Base-by-base conservation (phyloP, 2,888 invertebrate species). In the Netelia melanura region DNA sequence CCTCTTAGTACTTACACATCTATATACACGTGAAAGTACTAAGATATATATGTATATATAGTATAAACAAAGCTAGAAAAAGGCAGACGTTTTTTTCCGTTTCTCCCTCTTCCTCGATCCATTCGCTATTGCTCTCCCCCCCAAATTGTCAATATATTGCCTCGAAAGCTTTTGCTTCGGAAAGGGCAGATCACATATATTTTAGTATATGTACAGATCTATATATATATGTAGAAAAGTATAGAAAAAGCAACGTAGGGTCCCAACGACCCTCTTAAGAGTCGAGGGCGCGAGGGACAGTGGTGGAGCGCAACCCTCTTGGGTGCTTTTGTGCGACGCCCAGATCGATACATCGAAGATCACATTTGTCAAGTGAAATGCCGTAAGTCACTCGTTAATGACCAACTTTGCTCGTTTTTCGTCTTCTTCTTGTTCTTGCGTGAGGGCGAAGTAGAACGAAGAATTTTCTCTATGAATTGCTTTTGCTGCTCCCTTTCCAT, bases 351-450 rank as follows among this genome's bases (percentile, higher is more conserved):
- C 65, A 86, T 84, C 65, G 72, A 52, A 70, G 74, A 84, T 86
- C 84, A 81, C 86, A 86, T 86, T 86, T 84, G 84, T 86, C 86
- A 82, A 80, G 74, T 54, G 61, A 76, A 81, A 76, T 75, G 67
- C 70, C 80, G 67, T 83, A 84, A 84, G 82, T 84, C 86, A 86
- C 67, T 77, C 71, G 76, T 82, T 86, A 84, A 86, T 84, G 80
- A 82, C 54, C 43, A 78, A 74, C 68, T 61, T 67, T 67, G 76
- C 58, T 38, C 43, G 65, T 30, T 61, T 30, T 67, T 56, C 71
- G 43, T 52, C 30, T 76, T 58, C 25, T 56, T 48, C n/a, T 58
- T 70, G 52, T n/a, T 58, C 56, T 44, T 38, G 43, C 30, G 56
- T 14, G 52, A 2, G 25, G 38, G 56, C 21, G 25, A 64, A 52